A percentile compares a stretch with the other conserved stretches of the same genome.
These are phyloP conservation scores for Tortrix viridana DNA, from an alignment of 2,888 invertebrate species.

Conservation along the genomic window DNA sequence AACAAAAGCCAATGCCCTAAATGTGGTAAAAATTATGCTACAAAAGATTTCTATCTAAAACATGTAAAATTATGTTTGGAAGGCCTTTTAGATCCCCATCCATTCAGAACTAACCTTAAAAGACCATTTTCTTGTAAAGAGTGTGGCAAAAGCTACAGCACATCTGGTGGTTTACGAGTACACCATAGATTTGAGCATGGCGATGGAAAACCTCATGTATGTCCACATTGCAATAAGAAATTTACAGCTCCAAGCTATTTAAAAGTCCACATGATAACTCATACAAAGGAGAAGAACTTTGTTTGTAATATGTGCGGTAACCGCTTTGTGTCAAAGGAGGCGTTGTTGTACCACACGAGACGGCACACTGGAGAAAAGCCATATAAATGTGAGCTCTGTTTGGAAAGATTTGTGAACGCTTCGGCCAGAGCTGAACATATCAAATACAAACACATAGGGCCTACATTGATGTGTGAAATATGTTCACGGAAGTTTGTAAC, in stretches of 20 bases:
- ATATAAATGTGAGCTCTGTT: conserved; percentile 67
- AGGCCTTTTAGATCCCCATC: conserved; percentile 67
- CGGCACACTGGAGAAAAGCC: conserved; percentile 77
- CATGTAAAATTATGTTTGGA: conserved; percentile 69
- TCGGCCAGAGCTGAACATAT: conserved; percentile 76
- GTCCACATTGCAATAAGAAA: conserved; percentile 66
- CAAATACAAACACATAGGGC: conserved; percentile 72
- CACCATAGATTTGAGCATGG: conserved; percentile 72
- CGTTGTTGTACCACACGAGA: conserved; percentile 71
- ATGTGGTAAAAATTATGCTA: conserved; percentile 69
- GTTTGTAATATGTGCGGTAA: conserved; percentile 66
- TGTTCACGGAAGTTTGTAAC: conserved; percentile 74
- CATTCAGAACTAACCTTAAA: conserved; percentile 60
- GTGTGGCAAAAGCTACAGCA: conserved; percentile 72
- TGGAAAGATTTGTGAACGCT: conserved; percentile 73
- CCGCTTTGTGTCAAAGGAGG: conserved; percentile 74
- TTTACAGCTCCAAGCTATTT: conserved; percentile 77
- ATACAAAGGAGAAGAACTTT: conserved; percentile 74
- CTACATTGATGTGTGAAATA: conserved; percentile 68
- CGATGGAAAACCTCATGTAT: conserved; percentile 69
- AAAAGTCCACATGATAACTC: conserved; percentile 70
- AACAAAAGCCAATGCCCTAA: conserved; percentile 66
- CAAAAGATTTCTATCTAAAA: conserved; percentile 65
- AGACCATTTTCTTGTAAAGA: conserved; percentile 62
- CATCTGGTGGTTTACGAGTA: conserved; percentile 68